Conservation (phyloP, 2,888 invertebrate genomes). For the Cheilosia impressa region DNA sequence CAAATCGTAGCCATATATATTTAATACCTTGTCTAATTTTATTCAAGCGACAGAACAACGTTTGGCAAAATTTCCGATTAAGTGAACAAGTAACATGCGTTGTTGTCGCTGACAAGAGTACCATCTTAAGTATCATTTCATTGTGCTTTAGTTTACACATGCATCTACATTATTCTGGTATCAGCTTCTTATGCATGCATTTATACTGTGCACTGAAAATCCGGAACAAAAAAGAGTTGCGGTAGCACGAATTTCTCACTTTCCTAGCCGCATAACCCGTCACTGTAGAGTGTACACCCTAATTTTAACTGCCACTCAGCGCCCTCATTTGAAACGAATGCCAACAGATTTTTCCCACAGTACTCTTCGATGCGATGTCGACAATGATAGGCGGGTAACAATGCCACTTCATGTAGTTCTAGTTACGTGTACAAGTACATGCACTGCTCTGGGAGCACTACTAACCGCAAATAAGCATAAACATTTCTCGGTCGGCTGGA, state of each 20-base stretch:
- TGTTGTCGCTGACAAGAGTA: too few species aligned
- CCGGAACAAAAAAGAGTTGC: background rate
- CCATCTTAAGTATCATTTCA: too few species aligned
- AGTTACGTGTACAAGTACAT: conserved; percentile 19
- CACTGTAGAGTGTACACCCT: conserved; percentile 6
- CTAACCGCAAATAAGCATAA: conserved; percentile 67
- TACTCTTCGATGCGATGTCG: conserved; percentile 22
- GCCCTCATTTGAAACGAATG: conserved; percentile 7
- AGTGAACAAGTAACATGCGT: too few species aligned
- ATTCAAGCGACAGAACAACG: too few species aligned
- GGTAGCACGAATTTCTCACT: conserved; percentile 9
- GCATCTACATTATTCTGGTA: too few species aligned
- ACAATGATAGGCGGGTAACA: conserved; percentile 32
- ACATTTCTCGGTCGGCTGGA: conserved; percentile 55
- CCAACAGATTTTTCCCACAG: conserved; percentile 47
- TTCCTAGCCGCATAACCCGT: conserved; percentile 14
- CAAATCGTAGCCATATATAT: too few species aligned
- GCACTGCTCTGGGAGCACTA: conserved; percentile 9
- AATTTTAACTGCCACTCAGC: conserved; percentile 17
- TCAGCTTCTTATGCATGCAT: too few species aligned
- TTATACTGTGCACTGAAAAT: background rate
- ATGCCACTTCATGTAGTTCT: conserved; percentile 37
- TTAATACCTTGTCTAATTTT: too few species aligned
- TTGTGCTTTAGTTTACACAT: too few species aligned
- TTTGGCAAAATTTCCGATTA: too few species aligned